Evolutionary conservation across 2,797 vertebrate species (phyloP), one percentile per base, ranked within the genome.

Genomic region (Geotrypetes seraphini): DNA sequence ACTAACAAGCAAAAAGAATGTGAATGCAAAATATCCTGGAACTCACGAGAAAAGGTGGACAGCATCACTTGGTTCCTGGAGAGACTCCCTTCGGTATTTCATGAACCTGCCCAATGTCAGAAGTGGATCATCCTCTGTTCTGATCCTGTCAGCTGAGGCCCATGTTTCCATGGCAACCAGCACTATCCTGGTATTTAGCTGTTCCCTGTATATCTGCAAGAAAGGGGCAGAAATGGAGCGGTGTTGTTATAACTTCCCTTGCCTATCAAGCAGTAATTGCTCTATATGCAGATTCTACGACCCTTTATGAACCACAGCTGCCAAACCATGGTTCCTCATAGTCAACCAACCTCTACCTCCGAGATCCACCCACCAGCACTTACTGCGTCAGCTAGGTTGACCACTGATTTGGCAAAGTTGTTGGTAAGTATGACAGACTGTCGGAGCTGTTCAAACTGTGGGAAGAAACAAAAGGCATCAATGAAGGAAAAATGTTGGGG

Each of bases 91-190:
- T 31, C 85, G 79, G 71, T 93, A 92, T 68, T 88, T 88, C 81
- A 93, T 84, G 39, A 95, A 92, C 60, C 86, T 84, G 6, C 73
- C 76, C 56, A 96, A 74, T 10, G 78, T 89, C 53, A 87, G 73
- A 65, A 95, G 51, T 6, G 91, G 87, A 54, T 96, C 88, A 6
- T 73, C 73, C 8, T 78, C 80, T 22, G 91, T 65, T 3, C 81
- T 77, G 59, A 93, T 85, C 74, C 85, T 85, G 51, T 94, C 87
- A 56, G 82, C 83, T 0, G 85, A 80, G 13, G 81, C 80, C 91
- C 91, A 96, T 0, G 90, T 96, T 69, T 96, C 91, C 92, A 96
- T 94, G 66, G 90, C 90, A 28, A 96, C 89, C 54, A 96, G 71
- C 49, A 96, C 90, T 11, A 95, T 90, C 42, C 89, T 83, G 1